Base-by-base conservation (phyloP, 2,888 invertebrate genomes). In the Poecilobothrus nobilitatus region DNA sequence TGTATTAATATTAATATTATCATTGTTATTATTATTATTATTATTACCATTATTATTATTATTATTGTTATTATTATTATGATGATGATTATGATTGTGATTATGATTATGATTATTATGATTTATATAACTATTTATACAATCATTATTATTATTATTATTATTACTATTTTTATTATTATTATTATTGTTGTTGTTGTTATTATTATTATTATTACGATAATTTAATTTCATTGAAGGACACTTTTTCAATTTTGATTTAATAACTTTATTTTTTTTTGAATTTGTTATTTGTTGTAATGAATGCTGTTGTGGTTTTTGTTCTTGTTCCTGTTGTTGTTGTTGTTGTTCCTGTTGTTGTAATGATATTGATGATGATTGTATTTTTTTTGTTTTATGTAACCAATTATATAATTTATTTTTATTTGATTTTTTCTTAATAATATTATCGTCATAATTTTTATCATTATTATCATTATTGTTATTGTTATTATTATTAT, bases 381-480 rank as follows among this genome's bases (percentile, higher is more conserved):
- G 7, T 12, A 15, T 12, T 41, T 41, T 41, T 41, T 41, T 41
- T 41, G 41, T 15, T 41, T 41, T 41, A 41, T 41, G 41, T 8
- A 41, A 41, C 41, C 41, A 41, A 41, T 41, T 41, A 41, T 41
- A 41, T 41, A 41, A 41, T 41, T 41, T 41, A 15, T 41, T 41
- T 41, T 41, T 41, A 41, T 41, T 41, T 41, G 9, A 15, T 15
- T 22, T 65, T 68, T 22, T 68, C 71, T 65, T 74, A 74, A 18
- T 41, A 65, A 69, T 69, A 67, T 75, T 75, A 63, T 76, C 75
- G 71, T 78, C 77, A 71, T 79, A 77, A 74, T 81, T 80, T 71
- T 80, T 80, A 41, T 41, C 41, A 41, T 41, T 8, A 41, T 41
- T 41, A 41, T 41, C 7, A 68, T 80, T 78, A 22, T 74, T 70